Conservation (phyloP, 2,888 invertebrate species). For the Scaptomyza cyrtandrae region DNA sequence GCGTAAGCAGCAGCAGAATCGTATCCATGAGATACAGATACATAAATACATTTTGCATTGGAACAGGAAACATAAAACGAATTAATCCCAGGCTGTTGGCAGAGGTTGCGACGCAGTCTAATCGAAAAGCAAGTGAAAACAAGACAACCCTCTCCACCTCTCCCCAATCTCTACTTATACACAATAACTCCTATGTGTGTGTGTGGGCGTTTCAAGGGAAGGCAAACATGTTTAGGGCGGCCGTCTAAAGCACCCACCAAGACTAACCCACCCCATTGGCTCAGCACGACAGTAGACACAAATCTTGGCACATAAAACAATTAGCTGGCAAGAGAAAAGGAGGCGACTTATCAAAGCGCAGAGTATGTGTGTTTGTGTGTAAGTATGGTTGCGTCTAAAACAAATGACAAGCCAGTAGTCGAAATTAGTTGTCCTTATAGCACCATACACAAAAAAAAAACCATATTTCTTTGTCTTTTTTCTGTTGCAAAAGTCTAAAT, state of each 20-base stretch:
- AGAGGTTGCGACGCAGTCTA: slow-evolving; percentile 56
- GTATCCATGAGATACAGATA: slow-evolving; percentile 59
- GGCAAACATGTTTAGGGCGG: slow-evolving; percentile 70
- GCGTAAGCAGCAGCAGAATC: slow-evolving; percentile 62
- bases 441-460: background rate
- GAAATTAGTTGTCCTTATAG: slow-evolving; percentile 62
- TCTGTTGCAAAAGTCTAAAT: slow-evolving; percentile 53
- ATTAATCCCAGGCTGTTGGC: slow-evolving; percentile 73
- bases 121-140: slow-evolving; percentile 79
- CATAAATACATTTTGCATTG: slow-evolving; percentile 44
- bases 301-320: slow-evolving; percentile 80
- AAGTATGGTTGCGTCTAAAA: slow-evolving; percentile 44
- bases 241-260: slow-evolving; percentile 46
- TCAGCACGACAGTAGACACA: slow-evolving; percentile 68
- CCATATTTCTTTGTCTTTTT: slow-evolving; percentile 30
- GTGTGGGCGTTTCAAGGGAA: slow-evolving; percentile 56
- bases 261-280: slow-evolving; percentile 3
- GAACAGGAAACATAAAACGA: slow-evolving; percentile 77
- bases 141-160: slow-evolving; percentile 17
- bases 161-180: background rate
- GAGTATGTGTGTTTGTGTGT: background rate
- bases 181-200: slow-evolving; percentile 56
- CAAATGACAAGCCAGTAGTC: slow-evolving; percentile 65
- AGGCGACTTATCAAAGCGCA: slow-evolving; percentile 43
- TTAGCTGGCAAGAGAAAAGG: slow-evolving; percentile 56